phyloP scores from a whole-genome alignment of 2,113 vertebrate genomes.

The Callocephalon fimbriatum region DNA sequence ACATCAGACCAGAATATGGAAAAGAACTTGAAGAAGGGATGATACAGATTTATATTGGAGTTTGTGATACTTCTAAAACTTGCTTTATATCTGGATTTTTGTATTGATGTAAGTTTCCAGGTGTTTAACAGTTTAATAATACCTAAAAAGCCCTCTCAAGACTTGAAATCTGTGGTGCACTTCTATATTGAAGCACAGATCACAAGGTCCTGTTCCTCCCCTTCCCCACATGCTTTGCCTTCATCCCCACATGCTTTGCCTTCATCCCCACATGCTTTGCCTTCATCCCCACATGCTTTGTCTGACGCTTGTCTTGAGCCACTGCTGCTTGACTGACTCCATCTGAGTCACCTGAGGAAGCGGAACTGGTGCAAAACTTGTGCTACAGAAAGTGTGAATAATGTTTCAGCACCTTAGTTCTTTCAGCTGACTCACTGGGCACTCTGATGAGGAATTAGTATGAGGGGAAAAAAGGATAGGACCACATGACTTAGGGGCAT shows the following conservation, averaged over 20 bases:
- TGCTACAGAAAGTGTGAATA: background rate
- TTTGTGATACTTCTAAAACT: background rate
- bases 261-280: background rate
- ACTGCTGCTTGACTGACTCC: background rate
- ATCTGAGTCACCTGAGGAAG: background rate
- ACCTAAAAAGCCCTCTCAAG: accelerated
- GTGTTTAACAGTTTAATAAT: background rate
- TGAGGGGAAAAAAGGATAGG: background rate
- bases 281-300: background rate
- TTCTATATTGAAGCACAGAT: background rate
- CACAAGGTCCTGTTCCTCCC: background rate
- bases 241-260: background rate
- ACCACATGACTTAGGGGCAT: accelerated
- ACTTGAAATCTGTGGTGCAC: background rate
- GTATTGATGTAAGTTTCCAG: background rate
- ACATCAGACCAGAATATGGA: background rate
- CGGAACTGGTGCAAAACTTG: background rate
- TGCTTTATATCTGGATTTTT: background rate
- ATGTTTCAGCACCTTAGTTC: background rate
- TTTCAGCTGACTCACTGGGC: background rate
- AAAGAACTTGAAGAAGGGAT: background rate
- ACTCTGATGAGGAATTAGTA: background rate
- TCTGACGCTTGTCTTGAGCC: background rate
- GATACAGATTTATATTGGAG: background rate
- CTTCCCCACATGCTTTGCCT: background rate